Conservation (phyloP, 2,113 vertebrate genomes). For the Suricata suricatta region DNA sequence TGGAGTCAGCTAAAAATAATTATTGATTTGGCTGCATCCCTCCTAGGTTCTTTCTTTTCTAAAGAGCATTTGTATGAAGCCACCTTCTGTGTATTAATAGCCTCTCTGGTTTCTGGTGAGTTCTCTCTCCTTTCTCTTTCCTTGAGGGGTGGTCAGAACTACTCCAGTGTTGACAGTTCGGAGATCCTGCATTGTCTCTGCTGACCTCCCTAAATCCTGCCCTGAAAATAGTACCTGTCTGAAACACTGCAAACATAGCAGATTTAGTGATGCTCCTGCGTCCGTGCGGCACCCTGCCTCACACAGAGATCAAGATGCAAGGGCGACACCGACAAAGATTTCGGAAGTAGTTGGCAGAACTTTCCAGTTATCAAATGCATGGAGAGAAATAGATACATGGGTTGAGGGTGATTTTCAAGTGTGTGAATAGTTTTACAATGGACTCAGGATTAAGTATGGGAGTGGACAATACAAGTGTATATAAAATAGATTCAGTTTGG, state of each 20-base stretch:
- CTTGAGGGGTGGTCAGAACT: fast-evolving
- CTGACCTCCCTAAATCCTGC: background rate
- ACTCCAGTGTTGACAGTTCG: background rate
- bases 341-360: background rate
- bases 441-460: background rate
- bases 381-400: background rate
- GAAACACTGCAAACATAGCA: background rate
- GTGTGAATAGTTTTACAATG: background rate
- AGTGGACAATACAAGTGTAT: background rate
- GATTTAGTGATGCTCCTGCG: background rate
- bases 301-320: background rate
- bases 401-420: background rate
- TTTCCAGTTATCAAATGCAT: background rate
- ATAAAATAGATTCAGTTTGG: background rate
- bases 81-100: background rate
- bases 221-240: background rate
- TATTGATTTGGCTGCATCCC: background rate
- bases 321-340: background rate
- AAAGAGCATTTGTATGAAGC: background rate
- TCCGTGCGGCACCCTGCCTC: background rate
- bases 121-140: background rate
- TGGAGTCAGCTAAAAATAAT: background rate
- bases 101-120: background rate
- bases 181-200: background rate
- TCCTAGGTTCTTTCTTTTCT: background rate